Percentiles rank a stretch among this genome's conserved stretches.
phyloP scores from a whole-genome alignment of 2,113 vertebrate genomes.

The Coturnix japonica region DNA sequence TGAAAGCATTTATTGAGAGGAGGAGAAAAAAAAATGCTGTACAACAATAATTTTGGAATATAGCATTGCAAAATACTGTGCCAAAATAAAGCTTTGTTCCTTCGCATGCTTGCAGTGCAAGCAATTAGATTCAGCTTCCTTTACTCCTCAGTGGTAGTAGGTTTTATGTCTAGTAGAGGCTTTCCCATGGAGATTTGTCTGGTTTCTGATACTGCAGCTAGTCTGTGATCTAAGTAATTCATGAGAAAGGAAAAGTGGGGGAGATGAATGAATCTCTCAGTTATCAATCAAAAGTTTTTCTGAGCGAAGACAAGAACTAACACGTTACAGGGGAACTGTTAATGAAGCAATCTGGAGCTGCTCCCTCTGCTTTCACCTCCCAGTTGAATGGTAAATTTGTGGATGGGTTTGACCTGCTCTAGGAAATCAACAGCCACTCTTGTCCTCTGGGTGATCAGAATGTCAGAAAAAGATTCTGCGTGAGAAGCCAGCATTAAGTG shows the following conservation, averaged over 20 bases:
- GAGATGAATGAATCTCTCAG: not conserved
- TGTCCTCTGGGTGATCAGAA: not conserved
- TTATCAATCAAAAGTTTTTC: slow-evolving; percentile 51
- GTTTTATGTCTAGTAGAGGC: not conserved
- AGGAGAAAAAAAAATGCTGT: not conserved
- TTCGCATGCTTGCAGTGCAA: not conserved
- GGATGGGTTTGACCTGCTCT: not conserved
- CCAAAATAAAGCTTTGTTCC: not conserved
- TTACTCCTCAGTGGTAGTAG: not conserved
- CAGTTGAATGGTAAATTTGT: not conserved
- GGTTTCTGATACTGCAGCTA: slow-evolving; percentile 2
- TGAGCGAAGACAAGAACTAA: not conserved
- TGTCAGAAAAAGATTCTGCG: not conserved
- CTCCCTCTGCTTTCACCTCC: not conserved
- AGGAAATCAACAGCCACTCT: not conserved
- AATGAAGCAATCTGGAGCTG: not conserved
- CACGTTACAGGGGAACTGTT: not conserved
- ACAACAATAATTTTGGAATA: not conserved
- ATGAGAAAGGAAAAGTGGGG: not conserved
- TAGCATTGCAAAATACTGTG: not conserved
- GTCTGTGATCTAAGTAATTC: slow-evolving; percentile 43
- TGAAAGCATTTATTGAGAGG: not conserved
- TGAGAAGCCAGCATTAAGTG: not conserved
- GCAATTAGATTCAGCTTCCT: not conserved
- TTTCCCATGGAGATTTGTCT: not conserved